Base-by-base conservation (phyloP, 2,888 invertebrate genomes). In the Lordiphosa fenestrarum region DNA sequence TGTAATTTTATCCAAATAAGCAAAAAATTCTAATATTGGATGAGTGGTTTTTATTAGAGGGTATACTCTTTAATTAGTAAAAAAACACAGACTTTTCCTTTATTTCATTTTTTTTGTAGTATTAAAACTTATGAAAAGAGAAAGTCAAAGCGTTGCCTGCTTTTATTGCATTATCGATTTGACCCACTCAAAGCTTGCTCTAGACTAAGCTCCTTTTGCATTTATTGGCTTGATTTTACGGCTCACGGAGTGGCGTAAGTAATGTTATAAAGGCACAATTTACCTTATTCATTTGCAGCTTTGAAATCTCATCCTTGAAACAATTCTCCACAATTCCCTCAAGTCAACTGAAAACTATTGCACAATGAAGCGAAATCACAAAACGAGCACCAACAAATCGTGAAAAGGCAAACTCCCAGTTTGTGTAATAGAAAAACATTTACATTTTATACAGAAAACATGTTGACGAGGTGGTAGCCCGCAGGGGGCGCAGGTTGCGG, bases 401-500 rank as follows among this genome's bases (percentile, higher is more conserved):
- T 33, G 30, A 44, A 44, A 44, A 44, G 44, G 44, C 33, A 25
- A 44, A 33, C 33, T 33, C 44, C 30, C 19, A 44, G 33, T 66
- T 58, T 47, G 44, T 64, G 48, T 51, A 51, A 81, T 64, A 58
- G 56, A 59, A 70, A 77, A 84, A 66, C 78, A 81, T 84, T 77
- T 74, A 74, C 82, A 81, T 84, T 65, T 67, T 48, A 37, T 62
- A 59, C 19, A 33, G 47, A 35, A 70, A 68, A 68, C 44, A 64
- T 63, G 74, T 71, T 71, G 52, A 44, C 50, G 50, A 49, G 53
- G 52, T 49, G 37, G 33, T 33, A 44, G 12, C 44, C 30, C 44
- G 33, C 33, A 33, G 44, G 42, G 44, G 33, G 5, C 6, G 33
- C 51, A 38, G 44, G 53, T 58, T 62, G 41, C 21, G 44, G 10